Conservation (phyloP, 2,888 invertebrate species). For the Epinotia ramella region DNA sequence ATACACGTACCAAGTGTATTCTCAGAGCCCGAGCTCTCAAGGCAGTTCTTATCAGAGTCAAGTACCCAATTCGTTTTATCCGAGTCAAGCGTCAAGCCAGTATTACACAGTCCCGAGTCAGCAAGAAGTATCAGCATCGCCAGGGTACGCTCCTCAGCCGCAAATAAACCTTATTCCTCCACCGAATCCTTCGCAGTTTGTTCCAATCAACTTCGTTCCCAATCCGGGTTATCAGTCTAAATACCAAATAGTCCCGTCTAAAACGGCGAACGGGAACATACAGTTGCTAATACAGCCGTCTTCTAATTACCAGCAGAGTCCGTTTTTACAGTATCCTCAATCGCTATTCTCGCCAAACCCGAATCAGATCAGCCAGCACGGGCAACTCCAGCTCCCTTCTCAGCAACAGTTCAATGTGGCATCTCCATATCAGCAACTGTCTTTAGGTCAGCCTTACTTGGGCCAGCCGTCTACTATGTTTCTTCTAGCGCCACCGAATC, state of each 20-base stretch:
- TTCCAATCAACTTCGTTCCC: conserved; percentile 74
- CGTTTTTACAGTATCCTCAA: conserved; percentile 66
- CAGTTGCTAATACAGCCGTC: conserved; percentile 73
- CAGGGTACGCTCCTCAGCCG: conserved; percentile 59
- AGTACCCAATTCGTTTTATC: conserved; percentile 74
- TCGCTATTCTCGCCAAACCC: conserved; percentile 53
- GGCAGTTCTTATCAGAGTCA: conserved; percentile 66
- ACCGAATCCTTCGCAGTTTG: conserved; percentile 53
- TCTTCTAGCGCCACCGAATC: conserved; percentile 69
- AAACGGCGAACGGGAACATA: conserved; percentile 66
- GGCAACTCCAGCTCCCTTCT: conserved; percentile 64
- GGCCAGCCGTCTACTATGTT: conserved; percentile 74
- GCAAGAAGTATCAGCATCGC: conserved; percentile 54
- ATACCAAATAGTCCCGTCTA: conserved; percentile 74
- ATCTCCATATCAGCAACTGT: conserved; percentile 59
- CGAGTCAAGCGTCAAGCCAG: conserved; percentile 67
- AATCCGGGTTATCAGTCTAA: conserved; percentile 78
- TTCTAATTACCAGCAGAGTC: conserved; percentile 58
- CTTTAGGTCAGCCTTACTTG: conserved; percentile 64
- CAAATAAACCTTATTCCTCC: conserved; percentile 66
- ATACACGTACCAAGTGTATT: conserved; percentile 75
- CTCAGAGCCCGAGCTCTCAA: conserved; percentile 65
- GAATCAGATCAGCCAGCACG: conserved; percentile 54
- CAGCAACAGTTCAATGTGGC: conserved; percentile 48
- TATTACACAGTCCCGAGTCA: conserved; percentile 66